phyloP scores from a whole-genome alignment of 2,888 invertebrate species.

The Nomada goodeniana region DNA sequence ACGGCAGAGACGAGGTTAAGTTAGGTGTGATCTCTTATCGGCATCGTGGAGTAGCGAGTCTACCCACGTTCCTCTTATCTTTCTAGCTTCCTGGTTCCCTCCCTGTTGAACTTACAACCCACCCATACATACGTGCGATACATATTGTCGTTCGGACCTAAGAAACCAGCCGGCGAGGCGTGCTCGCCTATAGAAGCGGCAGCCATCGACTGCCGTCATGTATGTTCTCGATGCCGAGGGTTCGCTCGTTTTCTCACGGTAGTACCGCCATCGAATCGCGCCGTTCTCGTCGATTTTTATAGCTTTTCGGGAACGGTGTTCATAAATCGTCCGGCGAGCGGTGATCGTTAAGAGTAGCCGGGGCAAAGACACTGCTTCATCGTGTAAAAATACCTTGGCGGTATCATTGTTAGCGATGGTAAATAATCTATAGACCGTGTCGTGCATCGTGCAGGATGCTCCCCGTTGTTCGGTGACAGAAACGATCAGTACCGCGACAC shows the following conservation, averaged over 20 bases:
- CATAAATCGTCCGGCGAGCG: slow-evolving; percentile 17
- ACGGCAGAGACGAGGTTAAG: slow-evolving; percentile 74
- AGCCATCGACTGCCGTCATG: slow-evolving; percentile 50
- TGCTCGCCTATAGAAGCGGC: slow-evolving; percentile 46
- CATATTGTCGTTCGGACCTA: slow-evolving; percentile 66
- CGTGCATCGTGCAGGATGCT: not conserved
- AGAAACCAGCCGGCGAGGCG: slow-evolving; percentile 43
- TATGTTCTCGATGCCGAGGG: slow-evolving; percentile 43
- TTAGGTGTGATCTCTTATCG: slow-evolving; percentile 81
- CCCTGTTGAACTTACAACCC: slow-evolving; percentile 59
- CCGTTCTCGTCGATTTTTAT: slow-evolving; percentile 36
- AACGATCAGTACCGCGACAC: not conserved
- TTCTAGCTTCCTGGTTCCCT: slow-evolving; percentile 63
- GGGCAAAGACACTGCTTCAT: slow-evolving; percentile 35
- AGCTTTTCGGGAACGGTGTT: not conserved
- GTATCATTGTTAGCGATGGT: not conserved
- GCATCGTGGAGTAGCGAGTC: slow-evolving; percentile 75
- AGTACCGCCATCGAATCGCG: slow-evolving; percentile 30
- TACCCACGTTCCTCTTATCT: slow-evolving; percentile 81
- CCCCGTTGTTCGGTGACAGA: not conserved
- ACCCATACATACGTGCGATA: slow-evolving; percentile 61
- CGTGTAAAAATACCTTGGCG: slow-evolving; percentile 21
- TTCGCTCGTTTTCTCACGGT: slow-evolving; percentile 20
- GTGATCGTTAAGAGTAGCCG: slow-evolving; percentile 14
- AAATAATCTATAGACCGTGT: not conserved